phyloP scores from a whole-genome alignment of 2,888 invertebrate species.

The Lycaena phlaeas region DNA sequence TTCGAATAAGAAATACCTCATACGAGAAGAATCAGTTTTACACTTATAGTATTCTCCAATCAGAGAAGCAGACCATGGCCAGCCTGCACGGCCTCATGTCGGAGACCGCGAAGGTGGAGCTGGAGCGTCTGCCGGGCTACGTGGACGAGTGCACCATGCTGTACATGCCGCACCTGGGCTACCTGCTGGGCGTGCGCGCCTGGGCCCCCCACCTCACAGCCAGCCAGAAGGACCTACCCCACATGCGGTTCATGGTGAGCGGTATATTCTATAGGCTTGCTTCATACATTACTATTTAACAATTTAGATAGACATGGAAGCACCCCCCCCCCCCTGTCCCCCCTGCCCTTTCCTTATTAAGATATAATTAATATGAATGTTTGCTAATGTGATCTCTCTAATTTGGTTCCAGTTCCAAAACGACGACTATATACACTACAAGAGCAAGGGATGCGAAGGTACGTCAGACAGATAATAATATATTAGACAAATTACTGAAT shows the following conservation, averaged over 20 bases:
- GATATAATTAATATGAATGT: too few relatives aligned
- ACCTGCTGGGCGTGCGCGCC: conserved; percentile 81
- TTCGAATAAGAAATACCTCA: not conserved
- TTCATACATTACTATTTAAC: too few relatives aligned
- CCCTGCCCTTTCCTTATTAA: too few relatives aligned
- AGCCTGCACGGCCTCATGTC: conserved; percentile 82
- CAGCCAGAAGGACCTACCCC: conserved; percentile 74
- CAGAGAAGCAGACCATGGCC: conserved; percentile 80
- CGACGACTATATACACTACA: conserved; percentile 79
- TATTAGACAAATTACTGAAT: too few relatives aligned
- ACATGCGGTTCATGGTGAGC: conserved; percentile 80
- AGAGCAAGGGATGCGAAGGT: conserved; percentile 78
- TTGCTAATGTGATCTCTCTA: too few relatives aligned
- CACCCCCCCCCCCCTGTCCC: too few relatives aligned
- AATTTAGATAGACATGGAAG: too few relatives aligned
- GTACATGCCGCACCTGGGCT: conserved; percentile 84
- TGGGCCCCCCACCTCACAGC: conserved; percentile 72
- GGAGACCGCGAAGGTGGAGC: conserved; percentile 79
- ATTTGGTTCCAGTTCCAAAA: conserved; percentile 71
- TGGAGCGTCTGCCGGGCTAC: conserved; percentile 77
- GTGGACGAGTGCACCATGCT: conserved; percentile 78
- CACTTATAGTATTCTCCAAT: not conserved
- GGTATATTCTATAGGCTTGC: too few relatives aligned
- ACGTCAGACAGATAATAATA: too few relatives aligned
- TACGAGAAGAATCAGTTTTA: conserved; percentile 9